Conservation (phyloP, 2,113 vertebrate genomes). For the Tetraodon nigroviridis region DNA sequence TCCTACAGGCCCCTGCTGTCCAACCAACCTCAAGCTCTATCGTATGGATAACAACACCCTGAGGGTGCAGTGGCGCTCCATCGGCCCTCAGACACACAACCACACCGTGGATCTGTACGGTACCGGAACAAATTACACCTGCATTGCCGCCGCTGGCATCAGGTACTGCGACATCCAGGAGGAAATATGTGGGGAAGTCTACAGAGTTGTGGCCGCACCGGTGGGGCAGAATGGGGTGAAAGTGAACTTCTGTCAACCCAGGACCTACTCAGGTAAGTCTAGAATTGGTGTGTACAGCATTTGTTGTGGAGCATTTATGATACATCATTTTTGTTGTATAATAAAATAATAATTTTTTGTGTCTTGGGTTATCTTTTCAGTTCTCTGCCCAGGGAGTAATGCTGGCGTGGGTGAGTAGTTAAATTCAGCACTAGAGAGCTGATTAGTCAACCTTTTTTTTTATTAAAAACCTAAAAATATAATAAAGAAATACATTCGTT, state of each 20-base stretch:
- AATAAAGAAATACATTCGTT: no score
- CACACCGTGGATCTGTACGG: conserved; percentile 78
- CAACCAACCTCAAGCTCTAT: conserved; percentile 82
- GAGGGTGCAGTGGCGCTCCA: conserved; percentile 80
- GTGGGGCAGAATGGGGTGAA: conserved; percentile 66
- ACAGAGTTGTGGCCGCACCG: conserved; percentile 81
- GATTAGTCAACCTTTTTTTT: background rate
- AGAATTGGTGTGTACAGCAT: background rate
- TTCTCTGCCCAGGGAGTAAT: conserved; percentile 85
- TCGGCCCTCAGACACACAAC: conserved; percentile 68
- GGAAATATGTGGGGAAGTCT: conserved; percentile 83
- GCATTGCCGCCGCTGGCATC: conserved; percentile 60
- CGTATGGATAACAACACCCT: conserved; percentile 75
- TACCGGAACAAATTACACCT: conserved; percentile 83
- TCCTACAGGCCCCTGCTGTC: conserved; percentile 84
- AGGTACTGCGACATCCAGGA: conserved; percentile 80
- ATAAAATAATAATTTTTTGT: conserved; percentile 7
- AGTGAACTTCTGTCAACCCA: conserved; percentile 82
- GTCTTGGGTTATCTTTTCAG: conserved; percentile 67
- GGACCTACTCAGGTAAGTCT: conserved; percentile 83
- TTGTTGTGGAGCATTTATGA: background rate
- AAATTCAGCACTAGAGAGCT: background rate
- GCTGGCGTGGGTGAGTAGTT: conserved; percentile 82
- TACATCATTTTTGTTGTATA: background rate
- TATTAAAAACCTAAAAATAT: background rate